Evolutionary conservation across 2,113 vertebrate species (phyloP).

Genomic region (Rhinolophus sinicus): DNA sequence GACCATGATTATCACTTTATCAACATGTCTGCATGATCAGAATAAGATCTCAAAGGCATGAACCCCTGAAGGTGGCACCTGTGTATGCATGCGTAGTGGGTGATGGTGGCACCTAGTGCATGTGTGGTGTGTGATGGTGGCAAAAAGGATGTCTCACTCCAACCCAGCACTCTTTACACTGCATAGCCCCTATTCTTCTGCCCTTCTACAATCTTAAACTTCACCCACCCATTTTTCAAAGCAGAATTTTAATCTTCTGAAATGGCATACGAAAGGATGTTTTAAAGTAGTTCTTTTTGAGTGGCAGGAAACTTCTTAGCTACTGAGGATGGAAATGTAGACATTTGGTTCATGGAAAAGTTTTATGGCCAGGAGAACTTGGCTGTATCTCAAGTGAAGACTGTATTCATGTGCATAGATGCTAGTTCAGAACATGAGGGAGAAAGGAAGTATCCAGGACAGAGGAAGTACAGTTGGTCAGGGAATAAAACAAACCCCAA

Average conservation of each 20-base stretch:
- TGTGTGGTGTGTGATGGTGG: fast-evolving
- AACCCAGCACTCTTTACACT: background rate
- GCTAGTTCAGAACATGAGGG: background rate
- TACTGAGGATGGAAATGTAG: background rate
- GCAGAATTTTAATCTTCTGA: background rate
- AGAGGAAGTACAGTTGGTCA: conserved; percentile 20
- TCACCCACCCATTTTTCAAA: background rate
- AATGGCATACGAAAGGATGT: background rate
- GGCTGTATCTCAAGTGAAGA: background rate
- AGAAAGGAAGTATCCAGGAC: background rate
- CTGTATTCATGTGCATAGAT: background rate
- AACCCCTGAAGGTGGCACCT: background rate
- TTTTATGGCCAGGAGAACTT: background rate
- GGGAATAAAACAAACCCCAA: background rate
- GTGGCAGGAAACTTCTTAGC: background rate
- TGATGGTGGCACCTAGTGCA: too few species aligned
- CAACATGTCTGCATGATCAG: background rate
- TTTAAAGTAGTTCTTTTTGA: background rate
- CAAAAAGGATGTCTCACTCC: background rate
- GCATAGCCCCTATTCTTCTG: background rate
- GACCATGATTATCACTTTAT: background rate
- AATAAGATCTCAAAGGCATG: background rate
- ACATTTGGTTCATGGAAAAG: conserved; percentile 3
- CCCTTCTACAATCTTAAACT: background rate
- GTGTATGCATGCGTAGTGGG: too few species aligned